phyloP scores from a whole-genome alignment of 2,113 vertebrate species.

The Equus quagga region DNA sequence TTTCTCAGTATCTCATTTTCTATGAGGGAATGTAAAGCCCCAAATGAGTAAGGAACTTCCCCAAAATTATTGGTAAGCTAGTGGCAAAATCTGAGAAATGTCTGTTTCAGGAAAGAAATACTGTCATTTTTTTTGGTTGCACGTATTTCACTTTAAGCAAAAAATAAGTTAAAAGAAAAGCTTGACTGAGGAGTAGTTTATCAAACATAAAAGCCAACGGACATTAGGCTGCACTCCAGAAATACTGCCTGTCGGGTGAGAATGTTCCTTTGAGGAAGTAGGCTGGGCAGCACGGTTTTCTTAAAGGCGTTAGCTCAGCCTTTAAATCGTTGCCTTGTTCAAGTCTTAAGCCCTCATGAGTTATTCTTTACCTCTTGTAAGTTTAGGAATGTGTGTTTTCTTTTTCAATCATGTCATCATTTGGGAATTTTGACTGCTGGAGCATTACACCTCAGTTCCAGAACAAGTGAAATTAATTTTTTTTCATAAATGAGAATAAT shows the following conservation, averaged over 20 bases:
- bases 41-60: not conserved
- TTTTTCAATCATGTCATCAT: not conserved
- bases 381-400: not conserved
- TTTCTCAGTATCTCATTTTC: conserved; percentile 1
- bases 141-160: not conserved
- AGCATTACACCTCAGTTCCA: not conserved
- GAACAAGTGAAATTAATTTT: conserved; percentile 13
- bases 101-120: not conserved
- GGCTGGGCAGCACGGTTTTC: not conserved
- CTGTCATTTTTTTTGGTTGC: not conserved
- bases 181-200: not conserved
- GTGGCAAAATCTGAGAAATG: not conserved
- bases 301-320: not conserved
- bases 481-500: conserved; percentile 33
- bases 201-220: not conserved
- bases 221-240: not conserved
- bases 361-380: not conserved
- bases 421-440: not conserved
- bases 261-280: not conserved
- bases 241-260: not conserved
- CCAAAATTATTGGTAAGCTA: not conserved
- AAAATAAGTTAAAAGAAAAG: not conserved
- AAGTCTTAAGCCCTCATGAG: not conserved
- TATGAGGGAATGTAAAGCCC: not conserved
- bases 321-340: not conserved